Base-by-base conservation (phyloP, 2,797 vertebrate genomes). In the Epinephelus malabaricus region DNA sequence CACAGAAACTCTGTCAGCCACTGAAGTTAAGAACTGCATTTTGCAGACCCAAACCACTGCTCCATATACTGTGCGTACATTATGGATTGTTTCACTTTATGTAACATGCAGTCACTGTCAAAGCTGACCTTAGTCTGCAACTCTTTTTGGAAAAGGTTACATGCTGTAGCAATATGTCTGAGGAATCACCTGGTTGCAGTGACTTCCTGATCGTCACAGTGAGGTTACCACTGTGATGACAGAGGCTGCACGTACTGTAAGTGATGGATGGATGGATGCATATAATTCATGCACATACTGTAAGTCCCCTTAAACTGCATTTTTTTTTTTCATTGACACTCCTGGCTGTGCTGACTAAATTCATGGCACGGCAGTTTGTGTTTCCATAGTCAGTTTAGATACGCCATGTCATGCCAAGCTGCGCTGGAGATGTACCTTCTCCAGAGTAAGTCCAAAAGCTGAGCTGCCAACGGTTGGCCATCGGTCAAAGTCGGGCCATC, bases 11-110 rank as follows among this genome's bases (percentile, higher is more conserved):
- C 15, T 11, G 10, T 62, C 73, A 30, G 56, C 18, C 38, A 5
- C 0, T 67, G 43, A 50, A 62, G 54, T n/a, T 65, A 19, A 65
- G 40, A 69, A 12, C 2, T 0, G 8, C 8, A 51, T 30, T 55
- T 45, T 43, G 15, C n/a, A 49, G 2, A 34, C 43, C 14, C 21
- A 49, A 51, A n/a, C 18, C 47, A n/a, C 23, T 13, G 65, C 30
- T 46, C 13, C 63, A 27, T 71, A 18, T 67, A 67, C 38, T 61
- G 23, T 5, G 71, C 47, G 21, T 34, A 27, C 67, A 54, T 46
- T 70, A 67, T 83, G 59, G 38, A 82, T 79, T 62, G n/a, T 58
- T 69, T 76, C 3, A 14, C 8, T 6, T 76, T 30, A 49, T 73
- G 27, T 47, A 56, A 68, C 50, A 38, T 54, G 25, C 3, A 76